Evolutionary conservation across 2,888 invertebrate species (phyloP), one percentile per base, ranked within the genome.

Genomic region (Petrophora chlorosata): DNA sequence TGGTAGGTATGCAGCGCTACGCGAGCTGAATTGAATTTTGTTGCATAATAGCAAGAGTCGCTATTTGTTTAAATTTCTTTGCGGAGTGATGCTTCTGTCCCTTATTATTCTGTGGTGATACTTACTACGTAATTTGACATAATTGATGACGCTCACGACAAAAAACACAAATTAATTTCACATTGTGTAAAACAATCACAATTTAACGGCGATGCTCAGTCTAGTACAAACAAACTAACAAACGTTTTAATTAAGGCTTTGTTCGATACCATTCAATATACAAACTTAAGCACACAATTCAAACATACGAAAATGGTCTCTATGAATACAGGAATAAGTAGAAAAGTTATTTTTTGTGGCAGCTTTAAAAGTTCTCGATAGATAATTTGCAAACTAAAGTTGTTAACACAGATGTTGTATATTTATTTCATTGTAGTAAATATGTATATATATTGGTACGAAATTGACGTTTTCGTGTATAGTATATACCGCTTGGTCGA

Each of bases 401-500:
- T 73, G 48, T 85, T 81, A 79, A 57, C 7, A 62, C 85, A 88
- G 74, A 50, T 86, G 87, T 41, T 25, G 23, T 53, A 54, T 65
- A 65, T 68, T 66, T 67, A 29, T 57, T 53, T 61, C 54, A 70
- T 79, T 72, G 73, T 72, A 35, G 48, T 8, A 51, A 43, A 53
- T 63, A 64, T 73, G 77, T 88, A 88, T 89, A 88, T 70, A 88
- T 84, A 85, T 65, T 54, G 56, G 71, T 61, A 22, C 23, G 7
- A 29, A 50, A 46, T 32, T 15, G 40, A 33, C 8, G 55, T 38
- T 50, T 53, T 67, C 60, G 79, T 85, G 87, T 88, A 87, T 87
- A 86, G 72, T 84, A 76, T 83, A 85, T 87, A 88, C 88, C 88
- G 77, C 56, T 76, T 77, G 84, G 85, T 83, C 78, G 39, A 8